Evolutionary conservation across 2,888 invertebrate species (phyloP).

Genomic region (Himalopsyche anomala): DNA sequence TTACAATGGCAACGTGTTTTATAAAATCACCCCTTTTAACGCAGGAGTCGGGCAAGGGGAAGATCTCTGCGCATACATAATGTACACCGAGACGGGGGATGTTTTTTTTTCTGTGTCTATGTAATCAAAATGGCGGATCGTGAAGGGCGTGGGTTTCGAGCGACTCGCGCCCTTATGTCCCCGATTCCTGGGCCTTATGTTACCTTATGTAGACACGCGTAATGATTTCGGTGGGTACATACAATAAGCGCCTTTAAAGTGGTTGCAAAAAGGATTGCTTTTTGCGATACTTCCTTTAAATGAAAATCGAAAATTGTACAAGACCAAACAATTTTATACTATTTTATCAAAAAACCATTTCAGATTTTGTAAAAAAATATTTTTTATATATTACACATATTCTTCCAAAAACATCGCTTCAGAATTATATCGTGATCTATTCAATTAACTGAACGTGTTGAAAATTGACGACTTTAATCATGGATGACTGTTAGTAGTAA

Average conservation of each 20-base stretch:
- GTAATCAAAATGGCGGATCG: constrained; percentile 65
- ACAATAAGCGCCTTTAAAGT: constrained; percentile 43
- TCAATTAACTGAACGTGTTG: no score
- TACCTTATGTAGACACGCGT: constrained; percentile 60
- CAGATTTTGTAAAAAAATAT: no score
- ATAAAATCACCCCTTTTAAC: constrained; percentile 65
- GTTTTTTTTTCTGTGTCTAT: constrained; percentile 58
- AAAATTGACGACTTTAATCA: no score
- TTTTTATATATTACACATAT: no score
- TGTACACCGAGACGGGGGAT: constrained; percentile 62
- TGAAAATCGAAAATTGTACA: no score
- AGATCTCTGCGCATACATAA: constrained; percentile 65
- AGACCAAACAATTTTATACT: no score
- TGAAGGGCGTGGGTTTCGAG: constrained; percentile 50
- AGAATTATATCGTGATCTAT: no score
- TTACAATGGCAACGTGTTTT: constrained; percentile 65
- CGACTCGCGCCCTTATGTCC: constrained; percentile 51
- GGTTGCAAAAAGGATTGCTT: constrained; percentile 3
- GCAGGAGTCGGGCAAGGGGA: constrained; percentile 61
- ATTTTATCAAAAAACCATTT: no score
- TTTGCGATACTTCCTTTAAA: no score
- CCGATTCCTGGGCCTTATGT: constrained; percentile 53
- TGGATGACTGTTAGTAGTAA: no score
- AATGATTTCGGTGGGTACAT: constrained; percentile 57
- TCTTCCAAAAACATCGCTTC: no score